A percentile compares a stretch with the other conserved stretches of the same genome.
Evolutionary conservation across 2,797 vertebrate genomes (phyloP).

Genomic region (Arnoldichthys spilopterus): DNA sequence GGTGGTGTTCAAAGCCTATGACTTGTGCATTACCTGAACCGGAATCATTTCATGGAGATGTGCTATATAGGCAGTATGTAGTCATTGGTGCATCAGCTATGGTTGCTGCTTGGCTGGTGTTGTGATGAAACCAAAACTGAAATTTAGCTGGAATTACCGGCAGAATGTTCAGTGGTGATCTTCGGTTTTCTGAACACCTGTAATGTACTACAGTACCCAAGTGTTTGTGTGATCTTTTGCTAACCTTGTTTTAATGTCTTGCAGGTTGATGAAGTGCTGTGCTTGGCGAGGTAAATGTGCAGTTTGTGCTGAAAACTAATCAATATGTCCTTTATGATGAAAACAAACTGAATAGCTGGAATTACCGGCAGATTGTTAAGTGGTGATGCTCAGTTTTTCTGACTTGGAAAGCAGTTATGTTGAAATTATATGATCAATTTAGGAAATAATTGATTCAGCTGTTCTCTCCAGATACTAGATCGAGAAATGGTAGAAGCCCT

Average conservation of each 20-base stretch:
- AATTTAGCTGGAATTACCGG: conserved; percentile 92
- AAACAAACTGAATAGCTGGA: conserved; percentile 62
- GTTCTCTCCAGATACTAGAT: background rate
- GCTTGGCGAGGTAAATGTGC: background rate
- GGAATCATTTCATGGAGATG: too few species aligned
- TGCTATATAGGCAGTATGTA: too few species aligned
- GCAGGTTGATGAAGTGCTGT: background rate
- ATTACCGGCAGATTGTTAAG: conserved; percentile 62
- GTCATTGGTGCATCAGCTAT: too few species aligned
- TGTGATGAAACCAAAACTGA: conserved; percentile 85
- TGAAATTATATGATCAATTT: background rate
- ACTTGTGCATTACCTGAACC: too few species aligned
- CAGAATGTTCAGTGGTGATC: conserved; percentile 88
- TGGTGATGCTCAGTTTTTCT: conserved; percentile 60
- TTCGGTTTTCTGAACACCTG: conserved; percentile 80
- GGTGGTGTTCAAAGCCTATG: too few species aligned
- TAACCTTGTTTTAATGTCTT: background rate
- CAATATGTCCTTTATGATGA: conserved; percentile 46
- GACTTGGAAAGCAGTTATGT: conserved; percentile 10
- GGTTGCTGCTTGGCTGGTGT: conserved; percentile 47
- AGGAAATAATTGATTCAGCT: background rate
- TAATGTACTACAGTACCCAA: background rate
- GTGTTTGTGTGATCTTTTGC: background rate
- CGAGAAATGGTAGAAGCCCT: background rate
- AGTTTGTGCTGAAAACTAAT: background rate